phyloP scores from a whole-genome alignment of 2,888 invertebrate species.

The Seladonia tumulorum region DNA sequence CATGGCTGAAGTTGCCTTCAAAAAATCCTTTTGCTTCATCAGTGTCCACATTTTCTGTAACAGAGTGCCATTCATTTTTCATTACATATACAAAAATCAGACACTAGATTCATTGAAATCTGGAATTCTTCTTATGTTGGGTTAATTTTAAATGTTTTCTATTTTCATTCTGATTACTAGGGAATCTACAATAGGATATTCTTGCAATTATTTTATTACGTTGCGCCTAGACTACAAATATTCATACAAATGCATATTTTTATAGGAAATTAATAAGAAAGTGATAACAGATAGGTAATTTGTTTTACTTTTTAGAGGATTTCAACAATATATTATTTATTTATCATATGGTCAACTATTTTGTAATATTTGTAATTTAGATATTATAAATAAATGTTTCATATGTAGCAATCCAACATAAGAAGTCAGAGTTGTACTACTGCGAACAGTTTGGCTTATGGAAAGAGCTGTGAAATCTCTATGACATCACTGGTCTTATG shows the following conservation, averaged over 20 bases:
- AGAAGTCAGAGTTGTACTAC: not conserved
- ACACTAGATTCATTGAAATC: not conserved
- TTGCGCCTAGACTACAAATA: too few species aligned
- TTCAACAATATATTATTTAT: not conserved
- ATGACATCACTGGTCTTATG: conserved; percentile 48
- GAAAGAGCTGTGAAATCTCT: conserved; percentile 30
- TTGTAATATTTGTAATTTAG: not conserved
- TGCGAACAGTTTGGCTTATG: conserved; percentile 22
- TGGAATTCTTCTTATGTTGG: not conserved
- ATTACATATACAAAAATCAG: not conserved
- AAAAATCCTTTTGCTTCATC: conserved; percentile 97
- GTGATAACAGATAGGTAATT: not conserved
- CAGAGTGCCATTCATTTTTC: not conserved
- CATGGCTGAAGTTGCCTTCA: conserved; percentile 97
- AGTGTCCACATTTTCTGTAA: conserved; percentile 93
- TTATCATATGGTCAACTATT: not conserved
- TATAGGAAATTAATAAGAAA: not conserved
- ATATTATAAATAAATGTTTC: too few species aligned
- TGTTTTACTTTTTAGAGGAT: not conserved
- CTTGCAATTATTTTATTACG: not conserved
- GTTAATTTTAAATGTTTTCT: not conserved
- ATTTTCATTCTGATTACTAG: not conserved
- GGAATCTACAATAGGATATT: not conserved
- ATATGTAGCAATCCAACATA: not conserved
- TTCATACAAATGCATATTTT: not conserved